Evolutionary conservation across 2,888 invertebrate genomes (phyloP).

Genomic region (Athrips mouffetella): DNA sequence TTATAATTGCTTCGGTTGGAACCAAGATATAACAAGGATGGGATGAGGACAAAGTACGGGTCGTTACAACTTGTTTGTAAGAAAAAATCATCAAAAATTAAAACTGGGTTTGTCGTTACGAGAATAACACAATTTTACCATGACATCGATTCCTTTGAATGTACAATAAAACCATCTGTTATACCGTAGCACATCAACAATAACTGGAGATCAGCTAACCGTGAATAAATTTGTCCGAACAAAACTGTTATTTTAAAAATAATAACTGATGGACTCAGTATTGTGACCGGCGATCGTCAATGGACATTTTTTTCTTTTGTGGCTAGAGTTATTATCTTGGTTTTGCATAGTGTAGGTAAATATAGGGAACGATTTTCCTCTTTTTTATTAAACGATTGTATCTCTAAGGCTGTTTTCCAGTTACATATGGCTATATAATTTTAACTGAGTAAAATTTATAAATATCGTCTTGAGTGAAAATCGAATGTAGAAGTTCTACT

Average conservation of each 20-base stretch:
- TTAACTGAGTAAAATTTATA: too few species aligned
- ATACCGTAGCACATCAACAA: constrained; percentile 23
- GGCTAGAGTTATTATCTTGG: constrained; percentile 44
- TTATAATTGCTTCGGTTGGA: too few species aligned
- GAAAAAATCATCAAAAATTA: too few species aligned
- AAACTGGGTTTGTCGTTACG: too few species aligned
- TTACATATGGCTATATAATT: neutral
- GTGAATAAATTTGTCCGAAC: constrained; percentile 74
- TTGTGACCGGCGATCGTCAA: constrained; percentile 58
- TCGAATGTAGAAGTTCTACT: too few species aligned
- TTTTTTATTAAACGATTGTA: constrained; percentile 19
- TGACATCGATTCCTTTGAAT: too few species aligned
- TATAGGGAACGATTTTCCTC: constrained; percentile 38
- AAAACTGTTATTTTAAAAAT: constrained; percentile 78
- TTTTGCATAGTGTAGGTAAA: constrained; percentile 25
- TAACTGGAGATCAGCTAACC: constrained; percentile 48
- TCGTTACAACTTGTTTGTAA: too few species aligned
- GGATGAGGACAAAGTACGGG: too few species aligned
- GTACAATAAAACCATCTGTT: too few species aligned
- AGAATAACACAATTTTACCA: too few species aligned
- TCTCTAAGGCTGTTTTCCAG: constrained; percentile 24
- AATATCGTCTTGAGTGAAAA: too few species aligned
- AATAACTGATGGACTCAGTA: constrained; percentile 68
- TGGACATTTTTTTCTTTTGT: constrained; percentile 54
- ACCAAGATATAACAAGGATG: too few species aligned